phyloP scores from a whole-genome alignment of 2,888 invertebrate species.

The Acleris sparsana region DNA sequence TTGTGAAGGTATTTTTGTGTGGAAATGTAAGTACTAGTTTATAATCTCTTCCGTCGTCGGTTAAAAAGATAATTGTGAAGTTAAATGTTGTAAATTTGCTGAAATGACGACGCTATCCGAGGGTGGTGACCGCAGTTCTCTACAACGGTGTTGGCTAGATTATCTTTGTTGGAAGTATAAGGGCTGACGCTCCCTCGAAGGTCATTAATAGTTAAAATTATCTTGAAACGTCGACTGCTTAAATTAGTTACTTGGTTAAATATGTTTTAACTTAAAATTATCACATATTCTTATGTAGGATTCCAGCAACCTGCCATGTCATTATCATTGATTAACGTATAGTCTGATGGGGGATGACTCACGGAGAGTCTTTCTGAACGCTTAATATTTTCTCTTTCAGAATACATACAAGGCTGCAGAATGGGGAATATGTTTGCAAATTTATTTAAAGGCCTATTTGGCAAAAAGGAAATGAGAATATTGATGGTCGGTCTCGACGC shows the following conservation, averaged over 20 bases:
- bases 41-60: slow-evolving; percentile 29
- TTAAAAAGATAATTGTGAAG: slow-evolving; percentile 36
- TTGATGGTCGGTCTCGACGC: slow-evolving; percentile 99
- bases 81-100: slow-evolving; percentile 49
- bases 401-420: slow-evolving; percentile 83
- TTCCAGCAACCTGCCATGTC: slow-evolving; percentile 77
- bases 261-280: slow-evolving; percentile 29
- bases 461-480: slow-evolving; percentile 99
- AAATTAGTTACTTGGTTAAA: slow-evolving; percentile 6
- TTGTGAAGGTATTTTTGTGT: slow-evolving; percentile 80
- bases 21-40: slow-evolving; percentile 77
- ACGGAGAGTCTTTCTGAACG: slow-evolving; percentile 59
- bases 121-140: slow-evolving; percentile 83
- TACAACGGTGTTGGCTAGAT: slow-evolving; percentile 80
- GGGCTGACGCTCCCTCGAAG: slow-evolving; percentile 29
- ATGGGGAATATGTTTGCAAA: slow-evolving; percentile 99
- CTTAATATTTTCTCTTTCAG: slow-evolving; percentile 70
- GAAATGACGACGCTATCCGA: slow-evolving; percentile 51
- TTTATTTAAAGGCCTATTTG: slow-evolving; percentile 99
- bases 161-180: slow-evolving; percentile 63
- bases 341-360: slow-evolving; percentile 75
- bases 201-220: slow-evolving; percentile 20
- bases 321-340: slow-evolving; percentile 81
- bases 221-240: slow-evolving; percentile 11
- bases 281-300: slow-evolving; percentile 37